Base-by-base conservation (phyloP, 1,140 invertebrate species). In the Arion vulgaris region DNA sequence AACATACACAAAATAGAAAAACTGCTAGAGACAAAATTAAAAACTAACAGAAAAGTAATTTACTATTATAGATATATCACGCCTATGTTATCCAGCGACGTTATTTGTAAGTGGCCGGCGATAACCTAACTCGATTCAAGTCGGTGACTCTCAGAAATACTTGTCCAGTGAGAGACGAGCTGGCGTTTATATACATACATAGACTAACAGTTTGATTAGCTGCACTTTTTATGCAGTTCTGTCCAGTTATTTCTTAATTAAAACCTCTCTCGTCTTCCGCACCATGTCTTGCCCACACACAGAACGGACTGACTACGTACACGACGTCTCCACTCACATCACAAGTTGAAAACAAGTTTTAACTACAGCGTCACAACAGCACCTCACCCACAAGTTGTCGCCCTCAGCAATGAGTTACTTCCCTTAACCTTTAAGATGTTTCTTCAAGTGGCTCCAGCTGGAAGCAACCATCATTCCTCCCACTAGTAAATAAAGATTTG, bases 361-460 rank as follows among this genome's bases (percentile, higher is more conserved):
- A 23, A 57, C 53, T 23, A 57, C 15, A 23, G 53, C 53, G 53
- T 57, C 53, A 57, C 53, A 57, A 57, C 5, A 57, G 9, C 53
- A n/a, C 53, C 53, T 57, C 53, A 57, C 53, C 53, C 53, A 57
- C 53, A n/a, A 57, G 9, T 57, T 57, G 53, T 57, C 53, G 53
- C 53, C 26, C 17, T 57, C 9, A 57, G 53, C 53, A 57, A 57
- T 57, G 5, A 19, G 53, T 57, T 57, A 57, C 53, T 19, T 57
- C 53, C 5, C 53, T 23, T 57, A 19, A 57, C 9, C 41, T 57
- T 57, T 57, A 57, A 57, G 53, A 9, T 15, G 9, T 9, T 57
- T n/a, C 53, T 57, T 57, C 45, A 57, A 57, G 53, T 57, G 2
- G 15, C 53, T 5, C 4, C 23, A 57, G 23, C 53, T 2, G 41